These are phyloP conservation scores for Drosophila macrospina DNA, from an alignment of 2,888 invertebrate genomes.

Conservation along the genomic window DNA sequence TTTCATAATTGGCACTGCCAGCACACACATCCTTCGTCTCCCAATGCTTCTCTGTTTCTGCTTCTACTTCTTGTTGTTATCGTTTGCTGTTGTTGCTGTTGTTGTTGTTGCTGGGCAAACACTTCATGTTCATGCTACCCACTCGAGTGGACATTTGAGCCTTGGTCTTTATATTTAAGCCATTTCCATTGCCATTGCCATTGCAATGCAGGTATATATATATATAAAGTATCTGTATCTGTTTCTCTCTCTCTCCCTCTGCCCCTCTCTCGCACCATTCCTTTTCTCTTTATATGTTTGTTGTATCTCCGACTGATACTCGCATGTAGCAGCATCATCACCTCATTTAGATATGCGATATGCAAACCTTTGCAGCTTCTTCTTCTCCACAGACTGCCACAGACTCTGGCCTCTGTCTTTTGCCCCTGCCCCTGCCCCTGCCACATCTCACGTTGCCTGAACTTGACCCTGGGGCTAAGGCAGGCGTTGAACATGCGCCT, in stretches of 20 bases:
- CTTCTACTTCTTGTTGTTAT: slow-evolving; percentile 8
- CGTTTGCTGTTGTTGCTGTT: slow-evolving; percentile 31
- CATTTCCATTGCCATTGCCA: slow-evolving; percentile 42
- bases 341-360: slow-evolving; percentile 80
- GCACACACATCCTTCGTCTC: slow-evolving; percentile 52
- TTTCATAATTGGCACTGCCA: slow-evolving; percentile 82
- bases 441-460: slow-evolving; percentile 49
- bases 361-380: slow-evolving; percentile 66
- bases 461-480: slow-evolving; percentile 80
- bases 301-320: slow-evolving; percentile 74
- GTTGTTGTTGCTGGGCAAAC: slow-evolving; percentile 73
- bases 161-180: slow-evolving; percentile 62
- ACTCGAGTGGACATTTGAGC: slow-evolving; percentile 80
- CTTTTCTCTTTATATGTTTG: slow-evolving; percentile 28
- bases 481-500: slow-evolving; percentile 75
- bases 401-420: slow-evolving; percentile 26
- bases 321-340: slow-evolving; percentile 78
- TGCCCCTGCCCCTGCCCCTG: slow-evolving; percentile 12
- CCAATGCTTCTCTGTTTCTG: slow-evolving; percentile 15
- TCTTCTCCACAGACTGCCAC: slow-evolving; percentile 20
- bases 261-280: slow-evolving; percentile 9
- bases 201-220: slow-evolving; percentile 40
- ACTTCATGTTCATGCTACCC: slow-evolving; percentile 81
- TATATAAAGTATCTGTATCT: slow-evolving; percentile 41
- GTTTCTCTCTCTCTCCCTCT: slow-evolving; percentile 9